Conservation (phyloP, 1,140 invertebrate genomes). For the Limonius californicus region DNA sequence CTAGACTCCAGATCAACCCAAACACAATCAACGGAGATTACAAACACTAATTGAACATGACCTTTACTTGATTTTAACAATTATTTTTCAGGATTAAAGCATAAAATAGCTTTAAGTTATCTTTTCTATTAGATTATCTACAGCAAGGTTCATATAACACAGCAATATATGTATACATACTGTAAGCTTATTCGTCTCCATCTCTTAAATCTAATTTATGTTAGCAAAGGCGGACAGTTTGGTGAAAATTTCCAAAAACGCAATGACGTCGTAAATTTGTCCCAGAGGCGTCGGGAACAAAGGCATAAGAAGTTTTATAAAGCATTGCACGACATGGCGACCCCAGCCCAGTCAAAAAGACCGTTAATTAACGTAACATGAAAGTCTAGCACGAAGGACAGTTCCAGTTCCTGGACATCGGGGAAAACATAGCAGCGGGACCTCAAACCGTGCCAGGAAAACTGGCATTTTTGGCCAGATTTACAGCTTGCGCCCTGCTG, state of each 20-base stretch:
- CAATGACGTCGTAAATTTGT: constrained; percentile 43
- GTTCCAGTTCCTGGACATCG: constrained; percentile 35
- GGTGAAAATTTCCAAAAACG: constrained; percentile 57
- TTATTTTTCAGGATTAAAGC: no score
- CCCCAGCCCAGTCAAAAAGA: constrained; percentile 45
- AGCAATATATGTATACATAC: no score
- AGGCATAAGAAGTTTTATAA: constrained; percentile 51
- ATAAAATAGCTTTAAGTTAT: no score
- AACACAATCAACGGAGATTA: no score
- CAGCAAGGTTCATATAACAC: no score
- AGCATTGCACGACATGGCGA: constrained; percentile 53
- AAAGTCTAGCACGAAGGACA: constrained; percentile 44
- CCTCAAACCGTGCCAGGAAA: constrained; percentile 33
- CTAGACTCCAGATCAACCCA: no score
- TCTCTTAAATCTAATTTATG: not conserved
- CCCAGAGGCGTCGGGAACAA: constrained; percentile 41
- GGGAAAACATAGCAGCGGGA: constrained; percentile 25
- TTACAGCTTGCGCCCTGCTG: constrained; percentile 18
- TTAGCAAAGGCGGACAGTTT: constrained; percentile 57
- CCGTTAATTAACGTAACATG: constrained; percentile 46
- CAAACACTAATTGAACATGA: no score
- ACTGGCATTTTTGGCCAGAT: constrained; percentile 36
- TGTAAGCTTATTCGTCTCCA: no score
- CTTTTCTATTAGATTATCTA: no score
- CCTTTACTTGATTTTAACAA: no score